phyloP scores from a whole-genome alignment of 2,888 invertebrate species.

The Eilema griseolum region DNA sequence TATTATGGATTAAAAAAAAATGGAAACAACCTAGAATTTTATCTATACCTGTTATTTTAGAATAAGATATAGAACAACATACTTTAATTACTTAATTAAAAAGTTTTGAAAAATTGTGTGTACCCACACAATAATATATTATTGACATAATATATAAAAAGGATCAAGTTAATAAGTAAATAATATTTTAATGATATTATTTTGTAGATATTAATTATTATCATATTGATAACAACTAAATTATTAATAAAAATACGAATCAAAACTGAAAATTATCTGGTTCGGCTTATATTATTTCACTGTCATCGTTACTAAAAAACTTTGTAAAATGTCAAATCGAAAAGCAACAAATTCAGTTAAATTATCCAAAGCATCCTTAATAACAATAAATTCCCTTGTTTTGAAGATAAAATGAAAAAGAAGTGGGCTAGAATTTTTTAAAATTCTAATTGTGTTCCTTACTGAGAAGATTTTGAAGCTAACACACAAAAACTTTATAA shows the following conservation, averaged over 20 bases:
- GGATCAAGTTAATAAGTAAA: background rate
- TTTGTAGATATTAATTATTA: background rate
- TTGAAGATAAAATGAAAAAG: background rate
- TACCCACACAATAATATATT: background rate
- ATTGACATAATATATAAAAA: too few species aligned
- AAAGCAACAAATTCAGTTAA: too few species aligned
- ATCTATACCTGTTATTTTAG: background rate
- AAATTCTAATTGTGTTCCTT: background rate
- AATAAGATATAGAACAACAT: background rate
- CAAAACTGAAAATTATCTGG: background rate
- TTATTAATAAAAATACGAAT: background rate
- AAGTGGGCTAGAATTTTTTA: background rate
- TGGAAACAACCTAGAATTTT: background rate
- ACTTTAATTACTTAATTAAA: too few species aligned
- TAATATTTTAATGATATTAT: background rate
- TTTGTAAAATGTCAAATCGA: background rate
- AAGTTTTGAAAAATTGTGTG: too few species aligned
- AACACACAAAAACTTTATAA: too few species aligned
- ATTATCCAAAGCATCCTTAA: background rate
- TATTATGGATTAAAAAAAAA: background rate
- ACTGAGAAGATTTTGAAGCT: too few species aligned
- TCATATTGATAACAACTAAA: background rate
- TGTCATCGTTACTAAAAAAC: background rate
- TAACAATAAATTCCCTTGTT: background rate
- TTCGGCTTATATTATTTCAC: background rate